Conservation (phyloP, 2,797 vertebrate genomes). For the Clarias pachynema region DNA sequence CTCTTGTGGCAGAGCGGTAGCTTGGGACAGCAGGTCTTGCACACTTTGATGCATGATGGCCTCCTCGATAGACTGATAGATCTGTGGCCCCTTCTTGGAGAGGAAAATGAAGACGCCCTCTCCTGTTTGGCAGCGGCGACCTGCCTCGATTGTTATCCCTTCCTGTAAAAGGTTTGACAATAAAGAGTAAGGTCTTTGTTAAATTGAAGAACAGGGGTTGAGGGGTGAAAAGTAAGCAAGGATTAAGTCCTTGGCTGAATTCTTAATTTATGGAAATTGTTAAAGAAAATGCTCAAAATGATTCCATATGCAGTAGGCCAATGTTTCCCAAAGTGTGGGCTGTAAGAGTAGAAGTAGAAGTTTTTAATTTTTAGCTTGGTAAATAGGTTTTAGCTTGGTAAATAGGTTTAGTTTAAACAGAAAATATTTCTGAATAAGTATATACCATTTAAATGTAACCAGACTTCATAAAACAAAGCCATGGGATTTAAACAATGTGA, state of each 20-base stretch:
- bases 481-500: no score
- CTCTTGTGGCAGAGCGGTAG: neutral
- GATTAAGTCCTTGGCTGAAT: neutral
- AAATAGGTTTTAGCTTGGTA: no score
- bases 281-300: neutral
- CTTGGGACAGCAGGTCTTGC: slow-evolving; percentile 32
- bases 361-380: no score
- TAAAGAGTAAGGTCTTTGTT: neutral
- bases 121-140: slow-evolving; percentile 85
- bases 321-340: no score
- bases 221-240: neutral
- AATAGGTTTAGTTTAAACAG: no score
- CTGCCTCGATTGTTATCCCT: slow-evolving; percentile 83
- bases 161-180: slow-evolving; percentile 68
- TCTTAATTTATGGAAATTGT: neutral
- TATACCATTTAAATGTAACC: no score
- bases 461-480: no score
- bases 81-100: slow-evolving; percentile 69
- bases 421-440: no score
- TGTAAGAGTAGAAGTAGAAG: no score
- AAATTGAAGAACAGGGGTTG: neutral
- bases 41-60: slow-evolving; percentile 69
- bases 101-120: slow-evolving; percentile 85
- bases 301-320: no score
- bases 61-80: slow-evolving; percentile 70